Percentiles rank a stretch among this genome's conserved stretches.
phyloP scores from a whole-genome alignment of 2,797 vertebrate genomes.

The Phrynocephalus vlangalii region DNA sequence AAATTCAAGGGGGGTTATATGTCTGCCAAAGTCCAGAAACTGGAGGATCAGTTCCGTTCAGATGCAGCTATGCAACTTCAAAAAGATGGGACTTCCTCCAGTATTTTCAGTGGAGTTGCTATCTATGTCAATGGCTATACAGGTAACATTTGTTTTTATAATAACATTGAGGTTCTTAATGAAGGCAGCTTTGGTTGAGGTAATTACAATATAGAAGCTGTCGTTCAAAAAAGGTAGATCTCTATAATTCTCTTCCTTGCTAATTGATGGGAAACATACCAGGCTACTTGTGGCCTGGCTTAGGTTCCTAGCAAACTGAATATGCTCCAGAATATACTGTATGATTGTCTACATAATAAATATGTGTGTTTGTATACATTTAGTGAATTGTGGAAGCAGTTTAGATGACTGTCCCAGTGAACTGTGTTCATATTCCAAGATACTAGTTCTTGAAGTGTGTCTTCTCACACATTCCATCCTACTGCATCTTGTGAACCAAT shows the following conservation, averaged over 20 bases:
- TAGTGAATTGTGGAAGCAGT: neutral
- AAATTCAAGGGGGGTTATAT: constrained; percentile 92
- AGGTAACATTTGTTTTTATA: constrained; percentile 78
- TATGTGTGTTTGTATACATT: neutral
- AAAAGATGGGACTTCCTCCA: constrained; percentile 85
- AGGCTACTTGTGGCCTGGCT: neutral
- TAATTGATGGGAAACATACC: neutral
- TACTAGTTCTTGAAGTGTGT: too few relatives aligned
- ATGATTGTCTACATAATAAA: neutral
- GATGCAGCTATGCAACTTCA: constrained; percentile 87
- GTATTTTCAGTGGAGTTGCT: constrained; percentile 92
- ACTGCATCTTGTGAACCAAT: neutral
- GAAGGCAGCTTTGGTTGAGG: neutral
- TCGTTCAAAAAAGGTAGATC: neutral
- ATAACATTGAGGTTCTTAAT: neutral
- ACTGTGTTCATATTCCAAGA: neutral
- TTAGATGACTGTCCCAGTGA: neutral
- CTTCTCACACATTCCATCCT: neutral
- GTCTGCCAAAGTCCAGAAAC: constrained; percentile 94
- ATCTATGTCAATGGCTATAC: constrained; percentile 98
- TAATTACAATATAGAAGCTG: neutral
- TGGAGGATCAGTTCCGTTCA: constrained; percentile 93
- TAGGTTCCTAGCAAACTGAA: neutral
- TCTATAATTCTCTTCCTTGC: neutral
- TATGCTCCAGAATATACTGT: neutral